Evolutionary conservation across 2,888 invertebrate species (phyloP), one percentile per base, ranked within the genome.

Genomic region (Eupithecia insigniata): DNA sequence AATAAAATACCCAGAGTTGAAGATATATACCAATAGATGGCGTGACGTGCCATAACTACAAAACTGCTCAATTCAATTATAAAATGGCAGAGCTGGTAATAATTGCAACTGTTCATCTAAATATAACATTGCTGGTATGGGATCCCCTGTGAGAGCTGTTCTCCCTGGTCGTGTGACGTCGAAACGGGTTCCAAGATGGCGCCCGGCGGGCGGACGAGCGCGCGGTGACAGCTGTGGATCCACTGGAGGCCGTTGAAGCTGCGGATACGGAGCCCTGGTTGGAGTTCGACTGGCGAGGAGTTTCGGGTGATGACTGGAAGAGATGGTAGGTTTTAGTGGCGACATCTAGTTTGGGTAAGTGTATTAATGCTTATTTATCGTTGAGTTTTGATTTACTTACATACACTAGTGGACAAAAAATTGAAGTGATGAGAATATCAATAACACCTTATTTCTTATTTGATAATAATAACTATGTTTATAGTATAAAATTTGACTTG

Each of bases 141-240:
- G 95, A 91, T 69, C 87, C 85, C 76, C 87, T 83, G 51, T 90
- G 86, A 10, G 89, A 95, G 84, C 95, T 95, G 82, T 95, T 95
- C 69, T 96, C 95, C 1, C 94, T 84, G 0, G 93, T 86, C 3
- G 95, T 92, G 78, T 96, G 95, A 66, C 96, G 94, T 75, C 96
- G 95, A 91, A 97, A 97, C 0, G 96, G 96, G 86, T 97, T 97
- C 97, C 97, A 97, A 46, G 95, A 92, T 3, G 95, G 95, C 73
- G 95, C 91, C 4, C 95, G 89, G 2, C 94, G 88, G 0, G 95
- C 90, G 0, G 94, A 91, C 1, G 84, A 93, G 78, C 90, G 83
- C 14, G 89, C 89, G 0, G 90, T 89, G 73, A 84, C 85, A 2
- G 88, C 91, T 0, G 89, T 90, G 68, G 92, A 91, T 34, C 92